These are phyloP conservation scores for Chiloscyllium plagiosum DNA, from an alignment of 2,113 vertebrate genomes.

Conservation along the genomic window DNA sequence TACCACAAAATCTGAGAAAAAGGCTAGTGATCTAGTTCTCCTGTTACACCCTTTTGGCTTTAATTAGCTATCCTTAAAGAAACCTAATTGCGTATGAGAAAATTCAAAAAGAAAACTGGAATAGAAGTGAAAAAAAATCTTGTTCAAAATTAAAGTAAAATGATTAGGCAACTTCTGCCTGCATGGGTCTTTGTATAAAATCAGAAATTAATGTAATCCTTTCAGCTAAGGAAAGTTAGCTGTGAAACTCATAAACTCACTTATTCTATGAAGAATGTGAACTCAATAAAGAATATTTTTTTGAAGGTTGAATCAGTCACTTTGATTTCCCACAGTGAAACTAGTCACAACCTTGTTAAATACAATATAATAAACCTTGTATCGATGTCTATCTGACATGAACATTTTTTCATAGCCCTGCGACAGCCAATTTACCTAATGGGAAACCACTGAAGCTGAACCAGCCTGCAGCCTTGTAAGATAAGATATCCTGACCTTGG, in stretches of 20 bases:
- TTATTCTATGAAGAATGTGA: not conserved
- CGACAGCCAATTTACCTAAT: not conserved
- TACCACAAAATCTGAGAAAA: not conserved
- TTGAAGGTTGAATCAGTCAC: not conserved
- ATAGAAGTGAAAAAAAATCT: not conserved
- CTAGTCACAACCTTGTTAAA: not conserved
- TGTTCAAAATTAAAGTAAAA: not conserved
- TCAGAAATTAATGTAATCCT: not conserved
- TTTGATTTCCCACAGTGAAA: not conserved
- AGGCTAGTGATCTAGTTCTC: not conserved
- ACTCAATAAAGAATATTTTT: not conserved
- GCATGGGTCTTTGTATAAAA: not conserved
- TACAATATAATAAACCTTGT: not conserved
- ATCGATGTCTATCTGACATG: not conserved
- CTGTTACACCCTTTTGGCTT: not conserved
- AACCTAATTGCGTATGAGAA: not conserved
- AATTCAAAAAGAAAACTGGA: not conserved
- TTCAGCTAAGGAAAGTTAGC: not conserved
- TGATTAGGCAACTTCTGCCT: not conserved
- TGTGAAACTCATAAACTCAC: not conserved
- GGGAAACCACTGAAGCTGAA: not conserved
- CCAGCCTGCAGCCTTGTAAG: not conserved
- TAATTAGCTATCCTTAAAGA: not conserved
- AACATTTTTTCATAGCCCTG: not conserved
- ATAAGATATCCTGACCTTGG: too few species aligned